These are phyloP conservation scores for Hydractinia echinata DNA, from an alignment of 30 jellyfish, hydroid and myxozoan genomes.

Conservation along the genomic window DNA sequence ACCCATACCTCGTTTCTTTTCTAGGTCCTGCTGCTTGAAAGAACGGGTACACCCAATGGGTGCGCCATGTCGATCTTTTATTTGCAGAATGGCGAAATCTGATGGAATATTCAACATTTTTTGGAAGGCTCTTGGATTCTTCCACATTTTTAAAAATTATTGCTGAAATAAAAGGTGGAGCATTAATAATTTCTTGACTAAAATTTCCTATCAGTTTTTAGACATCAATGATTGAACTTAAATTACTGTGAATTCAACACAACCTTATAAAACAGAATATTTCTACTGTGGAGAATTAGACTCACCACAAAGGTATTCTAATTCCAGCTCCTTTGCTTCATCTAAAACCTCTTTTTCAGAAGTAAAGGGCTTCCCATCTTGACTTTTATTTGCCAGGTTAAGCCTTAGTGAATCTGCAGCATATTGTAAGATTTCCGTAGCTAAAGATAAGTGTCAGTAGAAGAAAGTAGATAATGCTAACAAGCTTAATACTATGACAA, in stretches of 20 bases:
- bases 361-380: constrained; percentile 38
- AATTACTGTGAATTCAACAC: too few species aligned
- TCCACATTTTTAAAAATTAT: constrained; percentile 59
- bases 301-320: constrained; percentile 66
- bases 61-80: constrained; percentile 52
- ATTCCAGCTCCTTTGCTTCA: constrained; percentile 66
- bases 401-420: constrained; percentile 40
- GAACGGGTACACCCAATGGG: constrained; percentile 67
- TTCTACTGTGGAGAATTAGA: neutral
- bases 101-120: constrained; percentile 61
- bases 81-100: constrained; percentile 74
- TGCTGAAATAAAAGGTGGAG: constrained; percentile 33
- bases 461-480: too few species aligned
- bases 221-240: too few species aligned
- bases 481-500: too few species aligned
- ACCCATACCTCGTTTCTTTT: neutral
- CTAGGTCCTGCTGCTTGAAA: constrained; percentile 69
- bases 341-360: constrained; percentile 58
- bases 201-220: too few species aligned
- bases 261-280: too few species aligned
- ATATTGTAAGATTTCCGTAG: constrained; percentile 33
- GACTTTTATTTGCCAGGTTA: constrained; percentile 32
- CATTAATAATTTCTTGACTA: too few species aligned
- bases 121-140: constrained; percentile 49
- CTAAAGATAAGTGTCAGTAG: constrained; percentile 16